These are phyloP conservation scores for Papilio dardanus DNA, from an alignment of 1,140 invertebrate species.

Conservation along the genomic window DNA sequence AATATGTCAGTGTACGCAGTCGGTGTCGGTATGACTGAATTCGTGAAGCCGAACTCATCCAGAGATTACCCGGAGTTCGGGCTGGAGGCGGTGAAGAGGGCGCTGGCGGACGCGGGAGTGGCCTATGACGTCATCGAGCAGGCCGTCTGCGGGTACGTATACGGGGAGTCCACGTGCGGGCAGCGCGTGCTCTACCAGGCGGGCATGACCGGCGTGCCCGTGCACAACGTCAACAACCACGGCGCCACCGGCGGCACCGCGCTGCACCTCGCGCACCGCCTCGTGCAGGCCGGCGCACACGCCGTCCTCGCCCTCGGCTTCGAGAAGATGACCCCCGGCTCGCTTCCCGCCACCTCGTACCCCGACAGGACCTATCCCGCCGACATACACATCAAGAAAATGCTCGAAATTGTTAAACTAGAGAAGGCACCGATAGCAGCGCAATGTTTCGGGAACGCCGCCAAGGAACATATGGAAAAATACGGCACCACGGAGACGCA, in stretches of 20 bases:
- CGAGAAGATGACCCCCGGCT: constrained; percentile 98
- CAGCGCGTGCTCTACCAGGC: constrained; percentile 97
- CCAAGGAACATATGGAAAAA: constrained; percentile 97
- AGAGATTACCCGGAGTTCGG: constrained; percentile 98
- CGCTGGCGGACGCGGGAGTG: constrained; percentile 93
- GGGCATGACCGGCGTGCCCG: constrained; percentile 97
- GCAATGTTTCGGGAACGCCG: constrained; percentile 98
- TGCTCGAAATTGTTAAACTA: constrained; percentile 92
- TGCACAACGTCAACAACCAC: constrained; percentile 99
- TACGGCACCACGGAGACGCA: constrained; percentile 96
- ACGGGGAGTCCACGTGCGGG: constrained; percentile 98
- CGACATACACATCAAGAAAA: constrained; percentile 94
- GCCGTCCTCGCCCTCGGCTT: constrained; percentile 97
- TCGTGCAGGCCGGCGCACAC: constrained; percentile 94
- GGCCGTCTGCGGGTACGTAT: constrained; percentile 97
- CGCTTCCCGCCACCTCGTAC: constrained; percentile 89
- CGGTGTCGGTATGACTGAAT: constrained; percentile 98
- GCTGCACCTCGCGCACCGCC: constrained; percentile 94
- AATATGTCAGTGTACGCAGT: constrained; percentile 92
- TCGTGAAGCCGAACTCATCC: constrained; percentile 90
- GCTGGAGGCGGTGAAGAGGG: constrained; percentile 95
- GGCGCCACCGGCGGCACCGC: constrained; percentile 98
- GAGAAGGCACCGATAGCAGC: constrained; percentile 92
- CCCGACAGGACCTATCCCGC: constrained; percentile 96
- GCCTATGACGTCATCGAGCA: constrained; percentile 92